Evolutionary conservation across 53 echinoderm and acorn worm species (phyloP), one percentile per base, ranked within the genome.

Genomic region (Stichopus horrens): DNA sequence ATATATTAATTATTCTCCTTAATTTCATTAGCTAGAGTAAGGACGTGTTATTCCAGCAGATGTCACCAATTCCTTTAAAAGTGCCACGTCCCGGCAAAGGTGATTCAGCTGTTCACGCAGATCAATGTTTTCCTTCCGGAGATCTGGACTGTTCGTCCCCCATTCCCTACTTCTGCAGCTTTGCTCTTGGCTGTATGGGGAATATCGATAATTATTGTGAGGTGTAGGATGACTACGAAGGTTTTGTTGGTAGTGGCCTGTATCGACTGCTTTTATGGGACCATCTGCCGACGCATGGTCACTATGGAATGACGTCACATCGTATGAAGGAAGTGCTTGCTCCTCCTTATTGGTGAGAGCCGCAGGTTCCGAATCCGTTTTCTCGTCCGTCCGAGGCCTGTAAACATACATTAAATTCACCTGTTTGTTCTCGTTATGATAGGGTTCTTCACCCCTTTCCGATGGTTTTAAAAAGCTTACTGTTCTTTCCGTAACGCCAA

Each of bases 61-160:
- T 5, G 54, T 19, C 52, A 77, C 77, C 6, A 77, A 58, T 52
- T 88, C 79, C 53, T 88, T 88, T 66, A 88, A 51, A 22, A 88
- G 57, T 7, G 88, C 78, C 11, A 88, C 88, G 51, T 78, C 88
- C 59, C 63, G 52, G n/a, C 23, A 52, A 9, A 88, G 58, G 53
- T 16, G 20, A 56, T 23, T 53, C 58, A 88, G 37, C 63, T 77
- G 55, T 5, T 76, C 65, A 56, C 60, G 77, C 7, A 88, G 77
- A 9, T 87, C 75, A 5, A 87, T n/a, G 16, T 87, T 87, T 75
- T 87, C 87, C 7, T 52, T 74, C 54, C 58, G 53, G 10, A 87
- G 74, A 8, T 75, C 75, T 20, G 55, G 18, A 54, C 54, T 75
- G n/a, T 11, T 37, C 13, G n/a, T 21, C n/a, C 59, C 58, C 63